A percentile compares a stretch with the other conserved stretches of the same genome.
phyloP scores from a whole-genome alignment of 2,113 vertebrate species.

The Hassar affinis region DNA sequence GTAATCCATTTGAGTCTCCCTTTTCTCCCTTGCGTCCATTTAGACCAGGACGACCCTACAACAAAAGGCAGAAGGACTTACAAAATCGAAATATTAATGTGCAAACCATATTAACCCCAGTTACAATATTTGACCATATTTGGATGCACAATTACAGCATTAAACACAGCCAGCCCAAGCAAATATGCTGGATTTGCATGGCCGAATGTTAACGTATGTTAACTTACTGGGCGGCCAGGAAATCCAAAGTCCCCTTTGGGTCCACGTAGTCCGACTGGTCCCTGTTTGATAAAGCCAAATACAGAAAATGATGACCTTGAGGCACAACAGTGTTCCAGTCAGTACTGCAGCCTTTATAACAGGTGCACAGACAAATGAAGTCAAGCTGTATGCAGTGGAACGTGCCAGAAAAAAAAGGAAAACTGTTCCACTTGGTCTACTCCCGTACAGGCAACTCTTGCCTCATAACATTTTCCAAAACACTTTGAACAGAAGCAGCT shows the following conservation, averaged over 20 bases:
- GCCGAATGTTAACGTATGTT: neutral
- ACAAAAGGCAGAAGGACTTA: constrained; percentile 11
- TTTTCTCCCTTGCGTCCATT: constrained; percentile 82
- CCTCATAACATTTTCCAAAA: constrained; percentile 47
- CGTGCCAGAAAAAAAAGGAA: constrained; percentile 28
- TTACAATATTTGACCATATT: neutral
- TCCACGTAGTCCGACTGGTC: constrained; percentile 84
- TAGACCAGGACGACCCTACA: constrained; percentile 86
- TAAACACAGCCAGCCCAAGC: neutral
- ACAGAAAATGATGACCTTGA: constrained; percentile 19
- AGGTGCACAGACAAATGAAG: constrained; percentile 43
- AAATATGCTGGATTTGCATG: neutral
- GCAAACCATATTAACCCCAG: constrained; percentile 1
- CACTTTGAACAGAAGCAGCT: constrained; percentile 52
- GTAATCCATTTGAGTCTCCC: constrained; percentile 73
- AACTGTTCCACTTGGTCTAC: constrained; percentile 7
- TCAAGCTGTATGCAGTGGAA: constrained; percentile 3
- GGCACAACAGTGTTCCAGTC: constrained; percentile 2
- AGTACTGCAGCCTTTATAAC: constrained; percentile 21
- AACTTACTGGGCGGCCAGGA: constrained; percentile 87
- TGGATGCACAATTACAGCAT: constrained; percentile 8
- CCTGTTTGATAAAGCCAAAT: constrained; percentile 67
- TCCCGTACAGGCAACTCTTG: constrained; percentile 23
- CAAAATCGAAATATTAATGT: neutral
- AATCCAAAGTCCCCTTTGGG: constrained; percentile 90